Evolutionary conservation across 2,888 invertebrate genomes (phyloP), one percentile per base, ranked within the genome.

Genomic region (Limnephilus rhombicus): DNA sequence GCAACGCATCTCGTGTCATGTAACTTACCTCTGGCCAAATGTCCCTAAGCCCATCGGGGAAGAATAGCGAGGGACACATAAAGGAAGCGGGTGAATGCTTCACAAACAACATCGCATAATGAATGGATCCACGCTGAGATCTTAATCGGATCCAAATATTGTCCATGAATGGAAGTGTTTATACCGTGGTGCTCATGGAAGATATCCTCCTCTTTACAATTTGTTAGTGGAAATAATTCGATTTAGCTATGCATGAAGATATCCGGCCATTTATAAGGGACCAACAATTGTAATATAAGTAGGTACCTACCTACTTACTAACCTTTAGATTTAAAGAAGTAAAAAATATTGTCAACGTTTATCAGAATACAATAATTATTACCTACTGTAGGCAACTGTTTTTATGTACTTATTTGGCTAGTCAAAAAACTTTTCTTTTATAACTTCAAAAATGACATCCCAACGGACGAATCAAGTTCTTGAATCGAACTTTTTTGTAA

Each of bases 161-260:
- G 68, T 86, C 68, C 68, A 83, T 93, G 92, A 93, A 92, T 93
- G 92, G 93, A 49, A 81, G 68, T 92, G 91, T 92, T 92, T 91
- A 90, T 92, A 91, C 89, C 91, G 90, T 90, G 87, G 88, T 91
- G 87, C 87, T 90, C 49, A 86, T 83, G 91, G 91, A 92, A 92
- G 92, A 91, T 68, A 88, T 53, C 87, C 89, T 83, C 82, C 81
- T 88, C 91, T 90, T 90, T 92, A 92, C 91, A 90, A 89, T 86
- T 90, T 92, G 91, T 92, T 92, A 90, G 92, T 92, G 92, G 89
- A 90, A 93, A 93, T 93, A 93, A 93, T 93, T 93, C 93, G 91
- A 92, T 92, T 93, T 92, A 90, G 91, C 80, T 93, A 93, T 93
- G 93, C 93, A 93, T 91, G 92, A 92, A 93, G 93, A 93, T 93